Percentiles rank a stretch among this genome's conserved stretches.
phyloP scores from a whole-genome alignment of 2,888 invertebrate genomes.

The Tromatobia lineatoria region DNA sequence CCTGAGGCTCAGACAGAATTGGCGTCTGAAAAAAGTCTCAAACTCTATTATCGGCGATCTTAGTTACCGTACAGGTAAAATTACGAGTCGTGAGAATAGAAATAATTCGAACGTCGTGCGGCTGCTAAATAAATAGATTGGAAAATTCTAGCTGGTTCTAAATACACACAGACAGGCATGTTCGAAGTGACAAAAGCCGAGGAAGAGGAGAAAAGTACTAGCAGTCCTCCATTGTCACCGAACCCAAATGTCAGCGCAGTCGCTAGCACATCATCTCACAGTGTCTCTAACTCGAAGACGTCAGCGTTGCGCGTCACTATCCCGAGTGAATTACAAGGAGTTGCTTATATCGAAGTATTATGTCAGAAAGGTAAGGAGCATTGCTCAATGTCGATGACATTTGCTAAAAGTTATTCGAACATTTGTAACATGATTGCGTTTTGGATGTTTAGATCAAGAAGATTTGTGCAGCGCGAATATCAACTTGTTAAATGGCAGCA shows the following conservation, averaged over 20 bases:
- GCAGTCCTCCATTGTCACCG: slow-evolving; percentile 87
- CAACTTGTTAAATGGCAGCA: slow-evolving; percentile 92
- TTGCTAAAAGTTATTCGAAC: background rate
- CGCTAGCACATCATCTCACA: slow-evolving; percentile 84
- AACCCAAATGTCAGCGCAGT: slow-evolving; percentile 85
- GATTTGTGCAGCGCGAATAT: slow-evolving; percentile 94
- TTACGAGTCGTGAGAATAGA: background rate
- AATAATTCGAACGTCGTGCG: background rate
- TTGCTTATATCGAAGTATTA: slow-evolving; percentile 97
- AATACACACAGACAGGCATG: slow-evolving; percentile 96
- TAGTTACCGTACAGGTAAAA: slow-evolving; percentile 94
- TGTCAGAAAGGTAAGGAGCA: slow-evolving; percentile 93
- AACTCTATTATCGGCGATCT: slow-evolving; percentile 98
- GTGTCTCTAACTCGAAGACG: slow-evolving; percentile 87
- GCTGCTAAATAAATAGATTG: background rate
- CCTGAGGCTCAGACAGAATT: slow-evolving; percentile 95
- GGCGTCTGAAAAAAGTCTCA: slow-evolving; percentile 98
- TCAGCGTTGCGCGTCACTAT: slow-evolving; percentile 96
- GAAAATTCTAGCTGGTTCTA: slow-evolving; percentile 91
- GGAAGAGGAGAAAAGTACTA: slow-evolving; percentile 88
- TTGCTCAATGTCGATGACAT: background rate
- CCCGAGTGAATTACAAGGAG: slow-evolving; percentile 97
- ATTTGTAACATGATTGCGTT: background rate
- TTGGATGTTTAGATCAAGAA: slow-evolving; percentile 91
- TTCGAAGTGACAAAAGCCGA: slow-evolving; percentile 98